Conservation (phyloP, 1,140 invertebrate genomes). For the Lepidostoma basale region DNA sequence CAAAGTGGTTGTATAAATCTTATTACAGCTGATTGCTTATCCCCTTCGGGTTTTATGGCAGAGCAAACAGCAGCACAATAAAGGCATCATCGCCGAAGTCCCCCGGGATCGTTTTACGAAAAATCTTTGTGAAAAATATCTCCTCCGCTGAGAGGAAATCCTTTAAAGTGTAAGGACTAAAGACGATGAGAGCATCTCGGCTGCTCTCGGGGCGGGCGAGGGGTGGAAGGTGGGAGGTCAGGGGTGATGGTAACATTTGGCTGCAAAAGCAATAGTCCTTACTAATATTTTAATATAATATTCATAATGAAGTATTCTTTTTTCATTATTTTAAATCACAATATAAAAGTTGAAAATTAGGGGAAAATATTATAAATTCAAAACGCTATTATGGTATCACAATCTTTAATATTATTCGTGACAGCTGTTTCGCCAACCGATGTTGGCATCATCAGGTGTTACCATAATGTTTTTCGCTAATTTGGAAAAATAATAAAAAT, state of each 20-base stretch:
- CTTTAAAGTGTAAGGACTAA: constrained; percentile 41
- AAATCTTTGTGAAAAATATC: constrained; percentile 43
- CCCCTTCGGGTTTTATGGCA: constrained; percentile 34
- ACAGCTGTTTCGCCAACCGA: too few species aligned
- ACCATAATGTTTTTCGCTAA: too few species aligned
- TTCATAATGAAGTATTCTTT: background rate
- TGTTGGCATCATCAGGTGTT: too few species aligned
- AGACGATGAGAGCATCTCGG: constrained; percentile 36
- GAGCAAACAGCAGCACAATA: constrained; percentile 40
- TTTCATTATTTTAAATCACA: background rate
- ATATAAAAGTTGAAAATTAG: too few species aligned
- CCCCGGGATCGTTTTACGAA: constrained; percentile 42
- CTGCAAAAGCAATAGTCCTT: background rate
- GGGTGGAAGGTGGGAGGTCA: background rate
- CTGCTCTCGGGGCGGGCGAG: background rate
- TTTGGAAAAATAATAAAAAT: too few species aligned
- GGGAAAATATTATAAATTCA: too few species aligned
- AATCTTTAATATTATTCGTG: too few species aligned
- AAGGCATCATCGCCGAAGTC: constrained; percentile 36
- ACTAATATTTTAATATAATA: background rate
- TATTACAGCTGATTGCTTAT: constrained; percentile 30
- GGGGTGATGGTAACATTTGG: background rate
- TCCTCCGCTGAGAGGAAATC: constrained; percentile 27
- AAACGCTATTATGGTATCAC: too few species aligned
- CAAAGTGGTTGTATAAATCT: constrained; percentile 23